Base-by-base conservation (phyloP, 2,113 vertebrate species). In the Bettongia penicillata region DNA sequence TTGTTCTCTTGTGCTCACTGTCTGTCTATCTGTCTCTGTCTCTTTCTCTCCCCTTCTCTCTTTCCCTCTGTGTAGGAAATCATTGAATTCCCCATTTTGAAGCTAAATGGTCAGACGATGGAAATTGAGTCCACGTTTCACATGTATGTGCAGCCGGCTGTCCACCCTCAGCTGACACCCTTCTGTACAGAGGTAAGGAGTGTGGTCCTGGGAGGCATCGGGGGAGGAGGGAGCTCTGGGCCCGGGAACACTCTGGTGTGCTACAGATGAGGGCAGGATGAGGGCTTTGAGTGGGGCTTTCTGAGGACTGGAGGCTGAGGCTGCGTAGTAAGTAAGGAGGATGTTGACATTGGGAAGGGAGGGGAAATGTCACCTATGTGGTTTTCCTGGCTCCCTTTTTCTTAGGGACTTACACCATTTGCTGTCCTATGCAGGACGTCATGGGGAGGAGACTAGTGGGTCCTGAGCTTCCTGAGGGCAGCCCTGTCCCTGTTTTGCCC, bases 41-140 rank as follows among this genome's bases (percentile, higher is more conserved):
- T 93, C 25, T 55, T 48, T 90, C 49, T 50, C 3, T 68, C 50
- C 91, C 91, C n/a, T 96, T 90, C 95, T 95, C 53, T 96, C 6
- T 95, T 43, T 96, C 84, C 96, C 95, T 98, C 48, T 50, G n/a
- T 98, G 91, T 93, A 99, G 99, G 99, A 99, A 98, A 99, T 99
- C 97, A 99, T 99, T 92, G 99, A 99, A 94, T 99, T 99, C 98
- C 99, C 99, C 91, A 99, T 99, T 94, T 98, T 99, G 98, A 99
- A 99, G 98, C 96, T 99, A 97, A 99, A 99, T 97, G 99, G 99
- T 96, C 99, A 98, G 97, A 99, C 99, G 25, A 99, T 99, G 99
- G 99, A 99, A 97, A 99, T 99, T 5, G 99, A 99, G 96, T 99
- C 99, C 94, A 99, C 98, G 93, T 99, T 99, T 98, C 99, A 99